Conservation (phyloP, 2,888 invertebrate species). For the Mayetiola destructor region DNA sequence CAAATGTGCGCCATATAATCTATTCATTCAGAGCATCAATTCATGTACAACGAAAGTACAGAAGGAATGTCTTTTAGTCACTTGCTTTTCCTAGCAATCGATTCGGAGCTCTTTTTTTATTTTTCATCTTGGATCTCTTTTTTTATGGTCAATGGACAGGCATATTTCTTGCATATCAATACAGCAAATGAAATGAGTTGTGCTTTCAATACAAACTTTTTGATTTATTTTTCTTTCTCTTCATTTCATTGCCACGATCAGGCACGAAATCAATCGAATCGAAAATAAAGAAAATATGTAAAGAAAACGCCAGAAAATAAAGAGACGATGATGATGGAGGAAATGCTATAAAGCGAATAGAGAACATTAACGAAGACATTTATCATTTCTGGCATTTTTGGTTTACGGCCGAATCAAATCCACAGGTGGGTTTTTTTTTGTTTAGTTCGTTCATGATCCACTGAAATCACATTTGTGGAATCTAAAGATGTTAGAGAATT, state of each 20-base stretch:
- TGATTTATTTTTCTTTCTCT: not conserved
- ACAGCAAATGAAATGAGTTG: not conserved
- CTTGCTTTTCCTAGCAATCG: no score
- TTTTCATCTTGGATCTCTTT: not conserved
- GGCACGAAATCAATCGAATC: not conserved
- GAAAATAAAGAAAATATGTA: not conserved
- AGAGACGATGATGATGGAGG: no score
- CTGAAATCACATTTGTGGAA: no score
- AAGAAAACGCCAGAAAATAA: slow-evolving; percentile 5
- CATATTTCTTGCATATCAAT: not conserved
- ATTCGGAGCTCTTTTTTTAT: no score
- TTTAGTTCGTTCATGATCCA: not conserved
- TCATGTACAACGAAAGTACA: no score
- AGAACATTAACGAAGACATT: not conserved
- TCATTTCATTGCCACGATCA: not conserved
- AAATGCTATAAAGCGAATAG: no score
- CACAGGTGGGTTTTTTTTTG: not conserved
- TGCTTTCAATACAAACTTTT: not conserved
- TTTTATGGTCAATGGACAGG: not conserved
- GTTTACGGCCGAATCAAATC: not conserved
- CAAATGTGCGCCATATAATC: no score
- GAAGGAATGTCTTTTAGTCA: no score
- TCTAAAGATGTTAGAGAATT: no score
- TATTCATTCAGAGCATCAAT: no score
- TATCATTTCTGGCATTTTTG: slow-evolving; percentile 4